Conservation (phyloP, 2,113 vertebrate genomes). For the Formicarius rufipectus region DNA sequence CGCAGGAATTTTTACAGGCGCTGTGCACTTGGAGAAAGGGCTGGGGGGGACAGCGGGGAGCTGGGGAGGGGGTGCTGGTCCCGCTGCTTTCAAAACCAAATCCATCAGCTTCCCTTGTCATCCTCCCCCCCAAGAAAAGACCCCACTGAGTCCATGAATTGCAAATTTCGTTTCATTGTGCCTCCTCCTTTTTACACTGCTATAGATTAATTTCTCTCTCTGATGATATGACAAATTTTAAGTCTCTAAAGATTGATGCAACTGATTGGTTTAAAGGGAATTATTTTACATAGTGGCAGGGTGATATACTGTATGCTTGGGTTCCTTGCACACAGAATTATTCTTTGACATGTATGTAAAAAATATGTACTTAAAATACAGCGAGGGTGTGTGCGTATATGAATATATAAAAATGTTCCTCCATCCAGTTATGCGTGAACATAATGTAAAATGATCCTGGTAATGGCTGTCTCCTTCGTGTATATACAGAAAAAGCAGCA, state of each 20-base stretch:
- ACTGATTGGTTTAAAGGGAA: background rate
- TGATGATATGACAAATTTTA: background rate
- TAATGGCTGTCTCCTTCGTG: conserved; percentile 49
- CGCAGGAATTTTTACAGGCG: conserved; percentile 70
- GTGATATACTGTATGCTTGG: background rate
- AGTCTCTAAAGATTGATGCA: background rate
- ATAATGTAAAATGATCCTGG: conserved; percentile 34
- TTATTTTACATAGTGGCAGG: background rate
- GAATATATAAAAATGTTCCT: background rate
- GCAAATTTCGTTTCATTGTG: background rate
- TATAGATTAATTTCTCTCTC: conserved; percentile 9
- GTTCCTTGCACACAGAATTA: background rate
- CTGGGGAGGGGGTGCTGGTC: background rate
- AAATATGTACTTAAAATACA: background rate
- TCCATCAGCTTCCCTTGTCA: background rate
- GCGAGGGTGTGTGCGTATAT: background rate
- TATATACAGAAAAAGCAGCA: conserved; percentile 57
- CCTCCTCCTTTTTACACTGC: background rate
- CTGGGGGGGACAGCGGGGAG: background rate
- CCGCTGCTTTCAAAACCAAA: background rate
- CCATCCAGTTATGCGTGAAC: background rate
- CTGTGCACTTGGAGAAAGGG: conserved; percentile 35
- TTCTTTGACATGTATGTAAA: background rate
- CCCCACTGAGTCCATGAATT: background rate
- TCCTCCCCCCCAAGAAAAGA: background rate